phyloP scores from a whole-genome alignment of 37 sponge, comb jelly and placozoan species.

The Trichoplax adhaerens region DNA sequence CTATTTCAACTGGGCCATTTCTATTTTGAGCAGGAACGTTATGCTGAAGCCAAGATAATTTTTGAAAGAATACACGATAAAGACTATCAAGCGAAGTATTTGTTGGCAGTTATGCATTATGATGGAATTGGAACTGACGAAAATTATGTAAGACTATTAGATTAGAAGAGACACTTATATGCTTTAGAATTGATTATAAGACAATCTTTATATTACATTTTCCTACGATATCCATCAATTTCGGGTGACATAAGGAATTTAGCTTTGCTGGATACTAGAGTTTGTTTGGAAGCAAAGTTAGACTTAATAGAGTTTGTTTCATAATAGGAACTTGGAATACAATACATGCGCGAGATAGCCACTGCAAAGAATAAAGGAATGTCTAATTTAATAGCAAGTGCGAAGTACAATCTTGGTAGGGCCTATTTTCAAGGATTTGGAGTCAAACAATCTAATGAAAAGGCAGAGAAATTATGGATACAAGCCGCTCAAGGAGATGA shows the following conservation, averaged over 20 bases:
- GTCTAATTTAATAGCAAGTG: too few relatives aligned
- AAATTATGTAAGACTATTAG: conserved; percentile 10
- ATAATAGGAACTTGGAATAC: too few relatives aligned
- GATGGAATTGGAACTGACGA: too few relatives aligned
- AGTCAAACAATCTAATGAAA: conserved; percentile 22
- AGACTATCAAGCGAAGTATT: conserved; percentile 32
- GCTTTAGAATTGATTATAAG: background rate
- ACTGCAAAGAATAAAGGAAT: too few relatives aligned
- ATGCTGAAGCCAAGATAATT: conserved; percentile 27
- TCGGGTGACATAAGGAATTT: conserved; percentile 1
- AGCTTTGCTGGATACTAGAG: too few relatives aligned
- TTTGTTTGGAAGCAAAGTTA: too few relatives aligned
- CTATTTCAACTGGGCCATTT: conserved; percentile 41
- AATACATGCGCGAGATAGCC: too few relatives aligned
- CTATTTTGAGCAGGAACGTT: conserved; percentile 12
- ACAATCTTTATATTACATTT: background rate
- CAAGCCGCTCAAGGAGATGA: background rate
- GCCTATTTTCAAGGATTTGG: too few relatives aligned
- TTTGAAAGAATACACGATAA: conserved; percentile 23
- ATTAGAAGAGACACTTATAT: too few relatives aligned
- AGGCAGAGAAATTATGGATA: conserved; percentile 11
- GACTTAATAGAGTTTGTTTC: too few relatives aligned
- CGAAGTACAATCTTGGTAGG: too few relatives aligned
- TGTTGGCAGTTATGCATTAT: too few relatives aligned
- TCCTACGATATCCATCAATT: background rate